These are phyloP conservation scores for Hoplodrina blanda DNA, from an alignment of 2,888 invertebrate species.

Conservation along the genomic window DNA sequence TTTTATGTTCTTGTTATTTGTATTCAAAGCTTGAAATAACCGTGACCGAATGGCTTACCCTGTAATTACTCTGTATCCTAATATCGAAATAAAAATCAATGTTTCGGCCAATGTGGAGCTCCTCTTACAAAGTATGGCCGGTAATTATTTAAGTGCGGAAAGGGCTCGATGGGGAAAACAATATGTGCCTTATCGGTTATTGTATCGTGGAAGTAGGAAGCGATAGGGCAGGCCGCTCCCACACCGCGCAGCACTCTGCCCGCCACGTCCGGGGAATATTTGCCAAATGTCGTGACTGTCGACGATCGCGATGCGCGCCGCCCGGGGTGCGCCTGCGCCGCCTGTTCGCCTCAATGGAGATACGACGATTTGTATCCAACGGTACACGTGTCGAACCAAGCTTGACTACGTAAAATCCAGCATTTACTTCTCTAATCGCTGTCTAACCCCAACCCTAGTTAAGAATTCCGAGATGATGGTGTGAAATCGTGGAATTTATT, in stretches of 20 bases:
- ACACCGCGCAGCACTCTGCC: conserved; percentile 79
- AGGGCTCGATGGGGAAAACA: conserved; percentile 64
- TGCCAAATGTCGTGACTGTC: conserved; percentile 90
- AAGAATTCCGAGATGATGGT: conserved; percentile 67
- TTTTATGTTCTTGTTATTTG: conserved; percentile 42
- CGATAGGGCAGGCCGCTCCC: conserved; percentile 88
- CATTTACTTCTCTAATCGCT: conserved; percentile 75
- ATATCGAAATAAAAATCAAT: neutral
- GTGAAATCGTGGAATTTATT: conserved; percentile 72
- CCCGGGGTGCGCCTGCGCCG: conserved; percentile 85
- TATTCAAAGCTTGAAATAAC: conserved; percentile 29
- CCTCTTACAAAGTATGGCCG: conserved; percentile 25
- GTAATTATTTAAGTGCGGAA: conserved; percentile 56
- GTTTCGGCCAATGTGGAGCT: neutral
- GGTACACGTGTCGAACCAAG: conserved; percentile 84
- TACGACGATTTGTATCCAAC: conserved; percentile 87
- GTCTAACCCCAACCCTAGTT: conserved; percentile 64
- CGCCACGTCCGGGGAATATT: conserved; percentile 87
- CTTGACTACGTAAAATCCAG: conserved; percentile 76
- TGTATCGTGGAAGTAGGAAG: conserved; percentile 87
- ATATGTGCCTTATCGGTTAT: conserved; percentile 76
- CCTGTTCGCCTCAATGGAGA: conserved; percentile 83
- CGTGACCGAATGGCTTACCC: conserved; percentile 9
- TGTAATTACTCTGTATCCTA: conserved; percentile 6
- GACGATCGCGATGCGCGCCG: conserved; percentile 89